Evolutionary conservation across 37 sponge, comb jelly and placozoan species (phyloP), one percentile per base, ranked within the genome.

Genomic region (Agelas oroides): DNA sequence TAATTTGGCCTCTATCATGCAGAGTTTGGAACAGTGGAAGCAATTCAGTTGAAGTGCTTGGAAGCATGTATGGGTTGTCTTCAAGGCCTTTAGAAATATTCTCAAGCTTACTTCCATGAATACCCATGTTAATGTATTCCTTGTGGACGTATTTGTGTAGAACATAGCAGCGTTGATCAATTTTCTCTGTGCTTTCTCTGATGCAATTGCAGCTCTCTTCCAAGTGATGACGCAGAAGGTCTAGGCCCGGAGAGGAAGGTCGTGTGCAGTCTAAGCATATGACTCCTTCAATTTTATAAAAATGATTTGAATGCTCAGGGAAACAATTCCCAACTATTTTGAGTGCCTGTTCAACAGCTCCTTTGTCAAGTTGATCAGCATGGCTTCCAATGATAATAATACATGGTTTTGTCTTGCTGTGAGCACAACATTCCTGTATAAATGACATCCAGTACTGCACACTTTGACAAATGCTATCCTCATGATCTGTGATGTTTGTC

Each of bases 401-500:
- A 25, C 70, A 72, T 33, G 82, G 38, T 17, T 27, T 27, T 20
- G 33, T 69, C 23, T 24, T 59, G 12, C 38, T 35, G 25, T 71
- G 31, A 24, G 70, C 57, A 25, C 31, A 16, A 38, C 54, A 41
- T 20, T 70, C n/a, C 20, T 53, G 54, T 16, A 82, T 70, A 28
- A 70, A 70, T 19, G 65, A 67, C 15, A 82, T 20, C 82, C 82
- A 82, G 60, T 52, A 70, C 25, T 82, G 34, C n/a, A 82, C 27
- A 18, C 57, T 56, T 23, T 31, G 32, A 1, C 31, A 39, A 24
- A 82, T 70, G 6, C 53, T 32, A 15, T 82, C 61, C 52, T 82
- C 82, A 3, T 70, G 35, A 56, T 70, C 55, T 57, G 70, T n/a
- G 60, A 82, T 55, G 32, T 82, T 70, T 32, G 70, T 72, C 28